phyloP scores from a whole-genome alignment of 1,140 invertebrate genomes.

The Trissolcus basalis region DNA sequence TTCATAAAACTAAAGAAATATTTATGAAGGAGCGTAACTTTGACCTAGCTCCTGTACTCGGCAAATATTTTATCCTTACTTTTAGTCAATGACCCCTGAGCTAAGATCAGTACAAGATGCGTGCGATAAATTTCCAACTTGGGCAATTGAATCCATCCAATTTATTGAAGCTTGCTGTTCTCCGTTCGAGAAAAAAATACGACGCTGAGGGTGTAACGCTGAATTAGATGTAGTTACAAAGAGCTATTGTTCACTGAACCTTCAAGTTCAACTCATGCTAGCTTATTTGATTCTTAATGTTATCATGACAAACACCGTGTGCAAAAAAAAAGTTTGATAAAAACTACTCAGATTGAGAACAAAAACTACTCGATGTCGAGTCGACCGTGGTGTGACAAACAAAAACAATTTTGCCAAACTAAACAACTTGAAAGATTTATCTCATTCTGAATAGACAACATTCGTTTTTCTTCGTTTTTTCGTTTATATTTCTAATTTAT shows the following conservation, averaged over 20 bases:
- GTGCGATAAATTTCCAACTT: conserved; percentile 58
- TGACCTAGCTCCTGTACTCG: too few species aligned
- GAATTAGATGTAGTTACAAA: conserved; percentile 51
- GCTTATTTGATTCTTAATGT: conserved; percentile 48
- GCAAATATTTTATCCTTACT: too few species aligned
- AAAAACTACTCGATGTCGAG: too few species aligned
- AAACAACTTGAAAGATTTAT: too few species aligned
- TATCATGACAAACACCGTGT: conserved; percentile 42
- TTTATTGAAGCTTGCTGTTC: conserved; percentile 43
- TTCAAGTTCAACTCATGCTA: conserved; percentile 28
- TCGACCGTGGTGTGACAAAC: too few species aligned
- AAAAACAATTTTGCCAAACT: too few species aligned
- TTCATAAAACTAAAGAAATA: too few species aligned
- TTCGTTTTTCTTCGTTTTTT: too few species aligned
- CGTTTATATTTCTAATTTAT: too few species aligned
- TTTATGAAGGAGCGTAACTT: too few species aligned
- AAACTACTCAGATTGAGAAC: background rate
- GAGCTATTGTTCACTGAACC: conserved; percentile 44
- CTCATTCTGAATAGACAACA: too few species aligned
- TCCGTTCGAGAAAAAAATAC: conserved; percentile 24
- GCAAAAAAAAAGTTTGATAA: too few species aligned
- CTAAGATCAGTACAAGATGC: conserved; percentile 27
- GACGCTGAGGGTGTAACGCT: conserved; percentile 52
- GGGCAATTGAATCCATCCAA: conserved; percentile 55
- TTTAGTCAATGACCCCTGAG: conserved; percentile 21